Base-by-base conservation (phyloP, 2,888 invertebrate species). In the Subacronicta megacephala region DNA sequence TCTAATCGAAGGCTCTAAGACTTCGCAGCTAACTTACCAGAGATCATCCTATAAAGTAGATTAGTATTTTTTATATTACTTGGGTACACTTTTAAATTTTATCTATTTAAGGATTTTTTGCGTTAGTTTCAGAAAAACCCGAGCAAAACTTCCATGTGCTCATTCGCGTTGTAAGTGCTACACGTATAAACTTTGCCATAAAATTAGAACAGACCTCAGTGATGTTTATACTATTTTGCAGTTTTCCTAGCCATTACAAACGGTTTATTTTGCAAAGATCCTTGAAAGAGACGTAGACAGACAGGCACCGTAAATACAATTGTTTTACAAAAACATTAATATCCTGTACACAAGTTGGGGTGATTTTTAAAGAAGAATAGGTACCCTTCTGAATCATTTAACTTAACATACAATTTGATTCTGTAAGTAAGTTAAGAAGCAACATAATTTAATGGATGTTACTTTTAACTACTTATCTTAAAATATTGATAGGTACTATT, bases 1-100 rank as follows among this genome's bases (percentile, higher is more conserved):
- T 67, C 50, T 55, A 60, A 68, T 72, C 62, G 36, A 62, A 55
- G 46, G 42, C 26, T 38, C 23, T 12, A 18, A 37, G 29, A 40
- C 29, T 52, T 40, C 51, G 41, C 12, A 20, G 44, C 43, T 33
- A 43, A 50, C 64, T 69, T 45, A 36, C 5, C 35, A 52, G 1
- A 43, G 17, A 52, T 53, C 23, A 47, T 38, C 10, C 10, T 7
- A 37, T 37, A 33, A 7, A 33, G 9, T 10, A 10, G 26, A 26
- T 26, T 26, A 26, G 15, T 33, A 33, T 57, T 40, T 36, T 15
- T 29, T 10, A 3, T 12, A 9, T 6, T 16, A 40, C 13, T 16
- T n/a, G 16, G 1, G 10, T 26, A 1, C 10, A 12, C 12, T 15
- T 16, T 0, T 1, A 26, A 23, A 3, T 15, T 0, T 23, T 23